These are phyloP conservation scores for Mormyrus proboscirostris DNA, from an alignment of 2,797 vertebrate species.

Conservation along the genomic window DNA sequence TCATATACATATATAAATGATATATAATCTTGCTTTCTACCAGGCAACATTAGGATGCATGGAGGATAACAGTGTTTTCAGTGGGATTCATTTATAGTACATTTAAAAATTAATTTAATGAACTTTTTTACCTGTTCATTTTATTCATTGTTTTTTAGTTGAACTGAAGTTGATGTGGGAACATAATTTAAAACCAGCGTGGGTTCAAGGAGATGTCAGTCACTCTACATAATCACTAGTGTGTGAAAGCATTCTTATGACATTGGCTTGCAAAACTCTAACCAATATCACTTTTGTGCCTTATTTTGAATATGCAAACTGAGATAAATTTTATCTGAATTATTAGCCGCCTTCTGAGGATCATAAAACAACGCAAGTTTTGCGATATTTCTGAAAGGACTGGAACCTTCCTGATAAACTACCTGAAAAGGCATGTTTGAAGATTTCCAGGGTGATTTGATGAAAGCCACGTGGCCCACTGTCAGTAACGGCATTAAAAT, in stretches of 20 bases:
- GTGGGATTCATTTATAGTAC: not conserved
- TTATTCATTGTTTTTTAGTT: not conserved
- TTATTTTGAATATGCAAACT: not conserved
- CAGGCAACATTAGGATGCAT: not conserved
- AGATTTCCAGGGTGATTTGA: not conserved
- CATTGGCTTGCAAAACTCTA: not conserved
- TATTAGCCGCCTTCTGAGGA: not conserved
- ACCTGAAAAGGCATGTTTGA: not conserved
- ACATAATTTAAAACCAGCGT: not conserved
- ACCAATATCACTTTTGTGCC: not conserved
- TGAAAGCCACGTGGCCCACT: not conserved
- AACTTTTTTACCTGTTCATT: not conserved
- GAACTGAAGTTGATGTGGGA: not conserved
- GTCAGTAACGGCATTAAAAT: not conserved
- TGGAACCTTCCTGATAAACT: not conserved
- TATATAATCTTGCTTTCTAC: too few species aligned
- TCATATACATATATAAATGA: not conserved
- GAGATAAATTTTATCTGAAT: not conserved
- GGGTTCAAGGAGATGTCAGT: conserved; percentile 3
- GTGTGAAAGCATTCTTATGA: not conserved
- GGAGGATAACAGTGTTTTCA: not conserved
- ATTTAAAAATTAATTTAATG: not conserved
- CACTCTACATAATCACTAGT: not conserved
- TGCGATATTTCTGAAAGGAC: not conserved
- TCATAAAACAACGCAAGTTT: not conserved